These are phyloP conservation scores for Coelopa frigida DNA, from an alignment of 1,140 invertebrate genomes.

Conservation along the genomic window DNA sequence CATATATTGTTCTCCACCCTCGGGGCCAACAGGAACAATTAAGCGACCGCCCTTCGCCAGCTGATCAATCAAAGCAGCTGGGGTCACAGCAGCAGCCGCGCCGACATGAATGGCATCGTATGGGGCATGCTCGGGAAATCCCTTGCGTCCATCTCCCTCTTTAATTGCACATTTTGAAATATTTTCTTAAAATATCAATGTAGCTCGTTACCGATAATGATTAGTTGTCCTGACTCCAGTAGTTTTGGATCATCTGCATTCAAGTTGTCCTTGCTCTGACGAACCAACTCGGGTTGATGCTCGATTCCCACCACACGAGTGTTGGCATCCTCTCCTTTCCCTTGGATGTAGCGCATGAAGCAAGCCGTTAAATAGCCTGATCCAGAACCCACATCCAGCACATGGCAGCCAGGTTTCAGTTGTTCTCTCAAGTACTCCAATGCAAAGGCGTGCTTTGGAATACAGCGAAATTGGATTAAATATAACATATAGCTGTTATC, in stretches of 20 bases:
- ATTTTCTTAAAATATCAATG: neutral
- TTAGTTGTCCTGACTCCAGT: conserved; percentile 55
- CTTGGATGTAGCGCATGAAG: conserved; percentile 56
- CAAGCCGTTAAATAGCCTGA: conserved; percentile 95
- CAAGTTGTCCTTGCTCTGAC: conserved; percentile 67
- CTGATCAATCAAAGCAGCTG: conserved; percentile 61
- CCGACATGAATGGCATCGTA: conserved; percentile 93
- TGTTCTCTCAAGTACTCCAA: conserved; percentile 82
- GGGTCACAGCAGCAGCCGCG: conserved; percentile 74
- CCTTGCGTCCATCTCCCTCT: conserved; percentile 78
- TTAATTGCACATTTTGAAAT: conserved; percentile 16
- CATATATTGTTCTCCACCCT: conserved; percentile 63
- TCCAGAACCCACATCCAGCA: conserved; percentile 92
- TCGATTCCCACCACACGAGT: conserved; percentile 82
- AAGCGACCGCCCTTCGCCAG: conserved; percentile 76
- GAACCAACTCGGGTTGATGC: conserved; percentile 80
- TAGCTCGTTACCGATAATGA: conserved; percentile 57
- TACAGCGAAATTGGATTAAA: conserved; percentile 14
- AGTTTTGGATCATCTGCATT: conserved; percentile 63
- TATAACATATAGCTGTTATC: neutral
- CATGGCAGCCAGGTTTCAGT: conserved; percentile 67
- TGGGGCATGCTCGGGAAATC: conserved; percentile 63
- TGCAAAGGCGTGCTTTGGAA: conserved; percentile 77
- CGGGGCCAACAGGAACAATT: conserved; percentile 84
- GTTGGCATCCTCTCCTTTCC: conserved; percentile 50